Evolutionary conservation across 2,797 vertebrate species (phyloP), one percentile per base, ranked within the genome.

Genomic region (Alfaro cultratus): DNA sequence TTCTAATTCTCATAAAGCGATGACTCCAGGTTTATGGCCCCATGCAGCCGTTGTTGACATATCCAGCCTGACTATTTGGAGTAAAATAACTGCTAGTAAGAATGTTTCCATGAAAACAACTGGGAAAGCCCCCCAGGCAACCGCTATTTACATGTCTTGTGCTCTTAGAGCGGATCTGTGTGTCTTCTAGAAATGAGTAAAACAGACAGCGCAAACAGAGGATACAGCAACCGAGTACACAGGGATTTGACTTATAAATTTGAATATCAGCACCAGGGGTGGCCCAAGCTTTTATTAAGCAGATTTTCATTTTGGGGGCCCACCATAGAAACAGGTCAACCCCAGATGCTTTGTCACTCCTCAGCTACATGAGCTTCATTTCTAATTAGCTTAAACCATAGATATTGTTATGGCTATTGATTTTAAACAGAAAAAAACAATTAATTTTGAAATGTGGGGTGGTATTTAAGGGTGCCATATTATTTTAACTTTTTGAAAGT

Each of bases 1-100:
- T 91, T 86, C 86, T 85, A 18, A 82, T 85, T 90, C 81, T 92
- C 85, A 87, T 85, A 31, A 90, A 82, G 78, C 4, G 31, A 80
- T 80, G 89, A 89, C 82, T 86, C 60, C 15, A 36, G 73, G 82
- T 86, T 60, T 49, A n/a, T 36, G 72, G 67, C 80, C 77, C 49
- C 0, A 5, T 16, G 43, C 57, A 80, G 85, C 86, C 87, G 73
- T 53, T 79, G 39, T 9, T 36, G 21, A 77, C 43, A 53, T 75
- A 47, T 79, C 45, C 70, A 41, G 75, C 73, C 73, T 84, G 71
- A 77, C 57, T 85, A 57, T 83, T 85, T 80, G 77, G 83, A 82
- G 82, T 68, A 80, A 73, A 87, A n/a, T 60, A 57, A 77, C 62
- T 78, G 23, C 67, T n/a, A 70, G 23, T n/a, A 36, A 45, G 43